Conservation (phyloP, 1,140 invertebrate genomes). For the Pachypeltis micranthus region DNA sequence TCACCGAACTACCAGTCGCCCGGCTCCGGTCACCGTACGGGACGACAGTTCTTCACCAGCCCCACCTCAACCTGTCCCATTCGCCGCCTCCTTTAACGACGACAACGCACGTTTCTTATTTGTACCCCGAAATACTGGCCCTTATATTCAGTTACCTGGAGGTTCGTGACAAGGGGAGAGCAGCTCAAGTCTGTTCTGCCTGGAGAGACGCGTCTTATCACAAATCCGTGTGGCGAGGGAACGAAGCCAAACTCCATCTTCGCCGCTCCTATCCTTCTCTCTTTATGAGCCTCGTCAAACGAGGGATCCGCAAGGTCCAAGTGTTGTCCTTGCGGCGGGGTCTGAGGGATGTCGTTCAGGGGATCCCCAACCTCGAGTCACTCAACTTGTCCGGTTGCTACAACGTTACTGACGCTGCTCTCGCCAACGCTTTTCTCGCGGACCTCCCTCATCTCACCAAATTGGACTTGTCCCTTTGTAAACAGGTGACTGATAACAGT, state of each 20-base stretch:
- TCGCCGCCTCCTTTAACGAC: conserved; percentile 36
- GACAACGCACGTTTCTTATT: conserved; percentile 65
- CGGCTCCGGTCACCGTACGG: conserved; percentile 35
- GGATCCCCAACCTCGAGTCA: conserved; percentile 73
- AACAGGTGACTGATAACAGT: conserved; percentile 81
- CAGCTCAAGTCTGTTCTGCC: conserved; percentile 75
- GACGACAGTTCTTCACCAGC: conserved; percentile 39
- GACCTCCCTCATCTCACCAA: conserved; percentile 60
- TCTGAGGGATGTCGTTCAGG: conserved; percentile 73
- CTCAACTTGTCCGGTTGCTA: conserved; percentile 87
- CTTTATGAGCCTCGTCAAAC: conserved; percentile 69
- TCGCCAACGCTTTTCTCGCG: conserved; percentile 64
- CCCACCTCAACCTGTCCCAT: conserved; percentile 38
- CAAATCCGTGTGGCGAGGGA: conserved; percentile 82
- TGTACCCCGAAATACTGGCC: conserved; percentile 85
- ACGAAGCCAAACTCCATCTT: conserved; percentile 80
- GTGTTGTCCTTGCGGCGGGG: conserved; percentile 72
- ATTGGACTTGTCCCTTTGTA: conserved; percentile 83
- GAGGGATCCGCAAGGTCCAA: conserved; percentile 80
- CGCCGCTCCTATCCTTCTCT: conserved; percentile 67
- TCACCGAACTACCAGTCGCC: conserved; percentile 32
- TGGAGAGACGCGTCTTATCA: conserved; percentile 88
- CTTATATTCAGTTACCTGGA: conserved; percentile 84
- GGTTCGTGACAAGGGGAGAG: conserved; percentile 71
- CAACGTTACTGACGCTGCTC: conserved; percentile 70